Evolutionary conservation across 2,113 vertebrate genomes (phyloP), one percentile per base, ranked within the genome.

Genomic region (Riparia riparia): DNA sequence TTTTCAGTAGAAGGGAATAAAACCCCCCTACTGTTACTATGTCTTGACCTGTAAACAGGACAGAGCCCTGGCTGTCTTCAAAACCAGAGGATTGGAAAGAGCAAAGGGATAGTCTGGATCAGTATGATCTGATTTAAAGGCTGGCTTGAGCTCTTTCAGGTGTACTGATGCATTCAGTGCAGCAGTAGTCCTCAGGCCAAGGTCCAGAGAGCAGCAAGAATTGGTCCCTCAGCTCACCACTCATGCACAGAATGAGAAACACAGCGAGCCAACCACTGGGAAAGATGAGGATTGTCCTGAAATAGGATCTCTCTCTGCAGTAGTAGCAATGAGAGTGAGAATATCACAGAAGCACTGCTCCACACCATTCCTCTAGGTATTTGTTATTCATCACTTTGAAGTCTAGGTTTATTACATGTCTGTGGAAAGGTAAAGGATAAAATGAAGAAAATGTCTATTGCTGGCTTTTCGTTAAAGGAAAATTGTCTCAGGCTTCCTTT

Each of bases 381-480:
- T 90, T 83, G 42, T 85, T 82, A 81, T 87, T 93, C 42, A 39
- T 82, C 56, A 25, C 51, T 96, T 92, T 66, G 90, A 81, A 77
- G 74, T 87, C 68, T 47, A 51, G 54, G 18, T 91, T 76, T 93
- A 84, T 93, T 89, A n/a, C 45, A 28, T 57, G 26, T 26, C 71
- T 88, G 29, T 61, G 41, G 54, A 82, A 87, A 77, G 57, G 20
- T 69, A 73, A 61, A 87, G 42, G 37, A n/a, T 56, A 80, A 82
- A 68, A 86, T 66, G 82, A 77, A 90, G 28, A 54, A 89, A 93
- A 86, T 69, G 11, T 25, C 32, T 90, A 95, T 82, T 87, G 31
- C 42, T 71, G 22, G 4, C 49, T 81, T 89, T 91, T 79, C 1
- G 8, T 79, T 78, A 56, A 60, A 84, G 49, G 26, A 68, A 93